A percentile compares a stretch with the other conserved stretches of the same genome.
Evolutionary conservation across 2,113 vertebrate genomes (phyloP).

Genomic region (Erythrocebus patas): DNA sequence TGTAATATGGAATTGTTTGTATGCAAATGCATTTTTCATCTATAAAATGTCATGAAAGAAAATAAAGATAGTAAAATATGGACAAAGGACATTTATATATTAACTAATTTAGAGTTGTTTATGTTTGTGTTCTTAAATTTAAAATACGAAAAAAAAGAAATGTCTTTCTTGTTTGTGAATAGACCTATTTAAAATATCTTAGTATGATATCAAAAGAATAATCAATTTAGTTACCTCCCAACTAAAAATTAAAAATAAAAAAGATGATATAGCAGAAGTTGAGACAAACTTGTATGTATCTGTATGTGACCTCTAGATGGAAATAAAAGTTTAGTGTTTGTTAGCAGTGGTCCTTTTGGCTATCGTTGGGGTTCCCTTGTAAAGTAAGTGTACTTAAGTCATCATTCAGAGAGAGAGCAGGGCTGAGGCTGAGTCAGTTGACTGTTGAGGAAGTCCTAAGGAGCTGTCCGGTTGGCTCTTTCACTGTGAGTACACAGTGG

Average conservation of each 20-base stretch:
- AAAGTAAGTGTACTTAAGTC: not conserved
- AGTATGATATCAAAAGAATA: slow-evolving; percentile 7
- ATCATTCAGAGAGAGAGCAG: not conserved
- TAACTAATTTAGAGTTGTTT: slow-evolving; percentile 31
- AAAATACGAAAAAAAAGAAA: slow-evolving; percentile 24
- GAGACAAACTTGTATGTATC: not conserved
- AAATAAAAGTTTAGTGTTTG: not conserved
- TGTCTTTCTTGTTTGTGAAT: slow-evolving; percentile 34
- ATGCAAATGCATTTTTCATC: slow-evolving; percentile 47
- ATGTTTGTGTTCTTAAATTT: slow-evolving; percentile 52
- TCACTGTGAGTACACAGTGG: not conserved
- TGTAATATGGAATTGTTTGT: slow-evolving; percentile 22
- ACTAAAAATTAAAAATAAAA: not conserved
- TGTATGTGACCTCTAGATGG: not conserved
- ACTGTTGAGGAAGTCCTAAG: not conserved
- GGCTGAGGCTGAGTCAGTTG: not conserved
- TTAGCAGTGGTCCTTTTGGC: not conserved
- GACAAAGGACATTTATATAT: slow-evolving; percentile 16
- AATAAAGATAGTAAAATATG: slow-evolving; percentile 36
- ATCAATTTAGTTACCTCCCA: not conserved
- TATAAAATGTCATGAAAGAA: slow-evolving; percentile 52
- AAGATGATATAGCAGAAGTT: not conserved
- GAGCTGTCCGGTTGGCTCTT: not conserved
- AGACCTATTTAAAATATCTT: slow-evolving; percentile 33
- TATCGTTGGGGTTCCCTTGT: not conserved